phyloP scores from a whole-genome alignment of 92 coral and sea anemone species.

The Heteractis magnifica region DNA sequence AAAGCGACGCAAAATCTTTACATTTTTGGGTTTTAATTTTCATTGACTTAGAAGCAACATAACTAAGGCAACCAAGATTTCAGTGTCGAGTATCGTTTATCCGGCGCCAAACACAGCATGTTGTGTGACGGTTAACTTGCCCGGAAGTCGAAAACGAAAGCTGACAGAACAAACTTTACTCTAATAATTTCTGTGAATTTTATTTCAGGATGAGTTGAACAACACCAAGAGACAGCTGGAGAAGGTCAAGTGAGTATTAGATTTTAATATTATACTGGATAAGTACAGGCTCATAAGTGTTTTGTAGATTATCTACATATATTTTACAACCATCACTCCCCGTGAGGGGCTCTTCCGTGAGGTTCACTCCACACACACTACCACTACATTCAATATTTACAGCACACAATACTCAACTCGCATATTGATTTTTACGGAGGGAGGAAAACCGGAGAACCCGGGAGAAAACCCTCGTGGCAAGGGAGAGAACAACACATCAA shows the following conservation, averaged over 20 bases:
- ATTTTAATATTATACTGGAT: no score
- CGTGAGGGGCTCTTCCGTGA: no score
- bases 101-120: neutral
- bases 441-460: no score
- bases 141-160: neutral
- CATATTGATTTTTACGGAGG: no score
- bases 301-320: no score
- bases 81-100: neutral
- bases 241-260: conserved; percentile 21
- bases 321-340: no score
- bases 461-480: no score
- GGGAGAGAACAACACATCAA: no score
- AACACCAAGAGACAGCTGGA: conserved; percentile 25
- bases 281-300: no score
- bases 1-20: neutral
- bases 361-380: no score
- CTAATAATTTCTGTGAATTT: neutral
- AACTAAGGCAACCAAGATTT: neutral
- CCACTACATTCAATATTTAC: no score
- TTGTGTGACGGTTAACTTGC: neutral
- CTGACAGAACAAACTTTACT: neutral
- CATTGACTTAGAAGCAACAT: neutral
- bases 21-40: neutral
- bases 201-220: conserved; percentile 40
- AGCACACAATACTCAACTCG: no score